Base-by-base conservation (phyloP, 2,888 invertebrate species). In the Drosophila dives region DNA sequence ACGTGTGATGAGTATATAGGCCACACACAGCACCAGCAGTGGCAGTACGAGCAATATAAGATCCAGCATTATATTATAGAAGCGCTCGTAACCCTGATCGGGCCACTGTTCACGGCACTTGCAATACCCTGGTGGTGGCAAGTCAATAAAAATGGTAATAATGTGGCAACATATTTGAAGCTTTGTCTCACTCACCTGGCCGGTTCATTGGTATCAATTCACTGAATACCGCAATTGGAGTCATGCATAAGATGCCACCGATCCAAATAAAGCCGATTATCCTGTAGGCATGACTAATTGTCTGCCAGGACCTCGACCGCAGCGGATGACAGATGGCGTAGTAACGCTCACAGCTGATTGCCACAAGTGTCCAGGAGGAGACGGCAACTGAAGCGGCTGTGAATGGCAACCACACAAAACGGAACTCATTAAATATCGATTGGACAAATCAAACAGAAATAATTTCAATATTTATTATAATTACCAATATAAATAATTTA, bases 251-350 rank as follows among this genome's bases (percentile, higher is more conserved):
- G 49, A 96, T 93, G 77, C 96, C 95, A 45, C 95, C 94, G 11
- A 94, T 89, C 96, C 96, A 96, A 64, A 96, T 95, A 59, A 94
- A 93, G 5, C 93, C 93, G 77, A 96, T 96, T 85, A 96, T 95
- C 90, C 95, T 95, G 92, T 96, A 96, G 48, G 96, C 95, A 92
- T 97, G 96, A 60, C 95, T 95, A 71, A 95, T 93, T 0, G 96
- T 96, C 92, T 96, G 96, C 96, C 96, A 97, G 71, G 95, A 93
- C 34, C 96, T 92, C 2, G 96, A 96, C 65, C 95, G 94, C 51
- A 97, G 92, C 0, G 97, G 96, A 91, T 95, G 95, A 89, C 96
- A 96, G 83, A 97, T 96, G 76, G 96, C 97, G 91, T 96, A 96
- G 92, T 96, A 97, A 17, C 96, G 94, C 91, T 97, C 96, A 82